Percentiles rank a stretch among this genome's conserved stretches.
These are phyloP conservation scores for Nipponacmea schrenckii DNA, from an alignment of 2,888 invertebrate species.

Conservation along the genomic window DNA sequence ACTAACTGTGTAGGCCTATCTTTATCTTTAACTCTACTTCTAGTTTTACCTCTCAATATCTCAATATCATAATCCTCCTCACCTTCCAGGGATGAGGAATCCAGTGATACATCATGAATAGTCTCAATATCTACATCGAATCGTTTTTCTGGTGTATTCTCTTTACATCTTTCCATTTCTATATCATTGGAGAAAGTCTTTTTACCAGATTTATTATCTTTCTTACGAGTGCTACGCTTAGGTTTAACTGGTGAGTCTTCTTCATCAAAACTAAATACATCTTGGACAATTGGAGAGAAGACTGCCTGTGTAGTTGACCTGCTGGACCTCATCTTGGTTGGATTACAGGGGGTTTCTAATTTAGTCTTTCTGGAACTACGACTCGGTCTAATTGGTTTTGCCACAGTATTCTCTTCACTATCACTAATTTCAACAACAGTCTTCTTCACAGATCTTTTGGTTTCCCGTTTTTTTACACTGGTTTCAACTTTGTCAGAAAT, in stretches of 20 bases:
- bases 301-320: neutral
- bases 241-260: neutral
- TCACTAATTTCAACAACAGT: neutral
- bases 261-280: conserved; percentile 23
- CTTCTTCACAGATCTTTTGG: conserved; percentile 17
- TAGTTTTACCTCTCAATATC: too few relatives aligned
- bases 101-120: neutral
- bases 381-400: too few relatives aligned
- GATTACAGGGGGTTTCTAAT: neutral
- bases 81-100: too few relatives aligned
- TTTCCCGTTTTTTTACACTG: conserved; percentile 15
- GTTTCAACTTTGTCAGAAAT: conserved; percentile 9
- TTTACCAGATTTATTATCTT: neutral
- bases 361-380: neutral
- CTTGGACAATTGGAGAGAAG: neutral
- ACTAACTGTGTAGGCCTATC: too few relatives aligned
- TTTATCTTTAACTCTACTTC: too few relatives aligned
- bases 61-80: too few relatives aligned
- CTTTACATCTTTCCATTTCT: neutral
- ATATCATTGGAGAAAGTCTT: neutral
- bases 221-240: conserved; percentile 5
- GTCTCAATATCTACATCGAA: neutral
- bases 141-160: neutral
- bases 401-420: neutral
- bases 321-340: neutral